phyloP scores from a whole-genome alignment of 2,888 invertebrate species.

The Ornithoptera alexandrae region DNA sequence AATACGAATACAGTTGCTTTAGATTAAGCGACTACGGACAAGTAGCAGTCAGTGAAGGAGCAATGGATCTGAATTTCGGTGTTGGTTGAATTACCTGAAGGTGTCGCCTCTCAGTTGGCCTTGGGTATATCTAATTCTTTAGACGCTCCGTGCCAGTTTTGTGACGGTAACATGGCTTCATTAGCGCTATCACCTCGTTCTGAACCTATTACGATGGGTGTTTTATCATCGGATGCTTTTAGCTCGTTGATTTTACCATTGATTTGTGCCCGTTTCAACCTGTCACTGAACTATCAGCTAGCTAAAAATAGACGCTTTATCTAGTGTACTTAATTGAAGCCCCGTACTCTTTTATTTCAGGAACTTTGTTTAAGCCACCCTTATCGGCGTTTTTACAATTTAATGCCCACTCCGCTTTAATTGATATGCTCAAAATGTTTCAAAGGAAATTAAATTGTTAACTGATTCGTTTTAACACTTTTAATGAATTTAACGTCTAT shows the following conservation, averaged over 20 bases:
- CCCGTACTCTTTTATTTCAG: slow-evolving; percentile 24
- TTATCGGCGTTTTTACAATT: neutral
- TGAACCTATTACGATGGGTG: slow-evolving; percentile 45
- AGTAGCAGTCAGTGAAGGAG: neutral
- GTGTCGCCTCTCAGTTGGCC: slow-evolving; percentile 63
- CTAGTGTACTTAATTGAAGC: slow-evolving; percentile 37
- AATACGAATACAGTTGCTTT: neutral
- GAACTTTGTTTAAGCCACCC: slow-evolving; percentile 3
- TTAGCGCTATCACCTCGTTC: slow-evolving; percentile 68
- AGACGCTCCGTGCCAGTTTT: slow-evolving; percentile 65
- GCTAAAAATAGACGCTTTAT: slow-evolving; percentile 52
- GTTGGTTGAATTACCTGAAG: slow-evolving; percentile 55
- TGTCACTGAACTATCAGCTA: slow-evolving; percentile 41
- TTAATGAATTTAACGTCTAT: neutral
- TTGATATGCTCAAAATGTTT: neutral
- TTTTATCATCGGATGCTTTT: slow-evolving; percentile 72
- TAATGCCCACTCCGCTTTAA: neutral
- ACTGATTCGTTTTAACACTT: neutral
- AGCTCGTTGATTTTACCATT: slow-evolving; percentile 57
- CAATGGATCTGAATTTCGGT: slow-evolving; percentile 15
- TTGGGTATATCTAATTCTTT: slow-evolving; percentile 63
- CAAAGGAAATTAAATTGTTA: neutral
- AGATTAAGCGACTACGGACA: neutral
- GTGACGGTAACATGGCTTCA: slow-evolving; percentile 75
- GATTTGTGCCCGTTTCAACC: slow-evolving; percentile 40